Evolutionary conservation across 1,140 invertebrate genomes (phyloP).

Genomic region (Geopemphigus sp.): DNA sequence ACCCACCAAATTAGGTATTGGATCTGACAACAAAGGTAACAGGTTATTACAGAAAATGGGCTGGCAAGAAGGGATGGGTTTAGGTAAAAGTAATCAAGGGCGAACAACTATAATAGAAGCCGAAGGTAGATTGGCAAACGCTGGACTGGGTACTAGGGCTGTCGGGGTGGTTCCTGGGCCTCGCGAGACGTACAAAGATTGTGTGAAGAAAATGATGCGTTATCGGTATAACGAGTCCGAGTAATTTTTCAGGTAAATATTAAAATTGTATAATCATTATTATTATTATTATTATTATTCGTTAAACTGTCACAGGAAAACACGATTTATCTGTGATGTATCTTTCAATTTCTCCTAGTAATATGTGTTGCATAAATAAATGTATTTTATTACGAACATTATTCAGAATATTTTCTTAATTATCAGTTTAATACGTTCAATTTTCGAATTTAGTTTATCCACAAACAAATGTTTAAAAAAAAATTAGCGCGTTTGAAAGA

Average conservation of each 20-base stretch:
- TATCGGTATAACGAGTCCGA: conserved; percentile 74
- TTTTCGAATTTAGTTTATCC: conserved; percentile 16
- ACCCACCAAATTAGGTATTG: conserved; percentile 72
- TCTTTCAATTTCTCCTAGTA: not conserved
- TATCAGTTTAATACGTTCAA: not conserved
- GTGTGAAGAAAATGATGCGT: conserved; percentile 88
- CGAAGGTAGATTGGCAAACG: conserved; percentile 66
- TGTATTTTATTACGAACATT: not conserved
- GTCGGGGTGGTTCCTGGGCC: conserved; percentile 72
- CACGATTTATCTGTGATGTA: not conserved
- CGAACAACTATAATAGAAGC: conserved; percentile 85
- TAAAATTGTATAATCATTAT: not conserved
- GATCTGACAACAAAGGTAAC: conserved; percentile 85
- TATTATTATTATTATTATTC: no score
- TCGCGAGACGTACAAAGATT: conserved; percentile 85
- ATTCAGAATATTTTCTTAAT: not conserved
- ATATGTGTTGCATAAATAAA: not conserved
- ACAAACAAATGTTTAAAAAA: not conserved
- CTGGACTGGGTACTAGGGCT: conserved; percentile 72
- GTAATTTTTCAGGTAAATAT: conserved; percentile 16
- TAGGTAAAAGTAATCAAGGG: conserved; percentile 92
- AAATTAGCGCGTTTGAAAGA: not conserved
- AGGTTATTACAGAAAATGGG: conserved; percentile 97
- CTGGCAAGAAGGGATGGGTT: conserved; percentile 92
- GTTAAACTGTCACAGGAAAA: not conserved